Evolutionary conservation across 2,888 invertebrate species (phyloP).

Genomic region (Apamea epomidion): DNA sequence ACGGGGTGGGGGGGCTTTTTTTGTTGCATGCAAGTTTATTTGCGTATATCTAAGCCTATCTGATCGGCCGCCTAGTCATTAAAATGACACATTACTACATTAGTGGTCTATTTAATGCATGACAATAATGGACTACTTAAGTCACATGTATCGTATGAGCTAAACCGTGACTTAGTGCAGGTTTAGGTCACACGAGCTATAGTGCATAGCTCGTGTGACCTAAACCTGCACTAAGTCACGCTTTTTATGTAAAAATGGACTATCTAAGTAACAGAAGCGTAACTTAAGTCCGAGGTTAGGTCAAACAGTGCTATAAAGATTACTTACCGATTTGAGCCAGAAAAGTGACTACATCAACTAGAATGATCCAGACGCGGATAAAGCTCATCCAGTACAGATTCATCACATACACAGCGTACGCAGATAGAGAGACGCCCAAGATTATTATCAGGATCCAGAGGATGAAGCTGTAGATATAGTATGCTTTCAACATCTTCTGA

Average conservation of each 20-base stretch:
- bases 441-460: conserved; percentile 37
- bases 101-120: background rate
- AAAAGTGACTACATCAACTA: background rate
- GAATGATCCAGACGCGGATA: fast-evolving
- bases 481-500: conserved; percentile 20
- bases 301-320: background rate
- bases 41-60: background rate
- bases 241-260: background rate
- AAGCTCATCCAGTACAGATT: background rate
- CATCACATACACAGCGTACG: background rate
- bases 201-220: background rate
- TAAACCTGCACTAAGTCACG: background rate
- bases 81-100: background rate
- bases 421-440: background rate
- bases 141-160: background rate
- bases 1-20: background rate
- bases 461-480: conserved; percentile 38
- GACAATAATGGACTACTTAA: background rate
- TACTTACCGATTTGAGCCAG: conserved; percentile 17
- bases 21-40: too few species aligned
- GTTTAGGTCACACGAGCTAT: too few species aligned
- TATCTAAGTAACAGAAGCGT: too few species aligned
- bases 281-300: too few species aligned
- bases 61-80: background rate
- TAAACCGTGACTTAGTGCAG: background rate